phyloP scores from a whole-genome alignment of 1,140 invertebrate species.

The Glossosoma conforme region DNA sequence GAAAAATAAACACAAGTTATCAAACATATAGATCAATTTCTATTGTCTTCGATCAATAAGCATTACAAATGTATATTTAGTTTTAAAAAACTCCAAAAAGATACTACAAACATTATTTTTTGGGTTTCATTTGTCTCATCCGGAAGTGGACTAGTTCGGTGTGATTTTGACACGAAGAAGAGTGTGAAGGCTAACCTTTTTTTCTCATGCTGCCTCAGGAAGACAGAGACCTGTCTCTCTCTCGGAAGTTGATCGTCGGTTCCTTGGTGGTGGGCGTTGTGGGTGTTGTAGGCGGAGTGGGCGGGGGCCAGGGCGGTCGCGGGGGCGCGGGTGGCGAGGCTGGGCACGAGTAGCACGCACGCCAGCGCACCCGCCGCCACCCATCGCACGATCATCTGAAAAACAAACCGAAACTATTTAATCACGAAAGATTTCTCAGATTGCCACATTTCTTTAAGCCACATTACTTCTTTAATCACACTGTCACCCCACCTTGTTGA shows the following conservation, averaged over 20 bases:
- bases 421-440: too few species aligned
- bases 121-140: background rate
- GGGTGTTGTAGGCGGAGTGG: background rate
- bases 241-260: conserved; percentile 30
- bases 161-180: conserved; percentile 1
- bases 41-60: too few species aligned
- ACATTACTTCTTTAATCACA: too few species aligned
- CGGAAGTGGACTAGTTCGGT: background rate
- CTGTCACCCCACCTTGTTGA: too few species aligned
- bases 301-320: background rate
- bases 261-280: conserved; percentile 8
- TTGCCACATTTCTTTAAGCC: too few species aligned
- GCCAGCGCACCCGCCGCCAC: conserved; percentile 1
- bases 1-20: too few species aligned
- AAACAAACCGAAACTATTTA: background rate
- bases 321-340: conserved; percentile 1
- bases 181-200: conserved; percentile 30
- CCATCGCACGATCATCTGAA: conserved; percentile 29
- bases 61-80: too few species aligned
- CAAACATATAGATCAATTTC: too few species aligned
- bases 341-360: background rate
- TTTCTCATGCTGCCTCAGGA: conserved; percentile 31
- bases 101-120: too few species aligned
- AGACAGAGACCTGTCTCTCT: conserved; percentile 35
- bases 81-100: too few species aligned